Conservation (phyloP, 2,888 invertebrate species). For the Cancer borealis region DNA sequence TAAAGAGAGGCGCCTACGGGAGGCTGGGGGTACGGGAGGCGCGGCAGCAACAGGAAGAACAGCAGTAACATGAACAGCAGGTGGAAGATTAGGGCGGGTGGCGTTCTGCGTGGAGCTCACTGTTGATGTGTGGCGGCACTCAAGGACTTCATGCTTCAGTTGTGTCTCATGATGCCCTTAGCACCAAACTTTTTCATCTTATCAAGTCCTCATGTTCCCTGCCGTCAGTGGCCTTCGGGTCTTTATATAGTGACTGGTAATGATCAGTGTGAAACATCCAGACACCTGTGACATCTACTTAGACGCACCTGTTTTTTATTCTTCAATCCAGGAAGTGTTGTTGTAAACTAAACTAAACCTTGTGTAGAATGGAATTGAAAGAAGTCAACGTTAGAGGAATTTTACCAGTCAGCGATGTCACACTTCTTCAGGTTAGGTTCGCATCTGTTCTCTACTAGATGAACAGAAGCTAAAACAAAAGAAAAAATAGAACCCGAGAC, state of each 20-base stretch:
- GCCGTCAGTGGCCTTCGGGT: neutral
- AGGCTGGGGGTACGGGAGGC: neutral
- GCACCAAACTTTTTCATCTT: too few relatives aligned
- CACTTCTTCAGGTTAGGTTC: neutral
- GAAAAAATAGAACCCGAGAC: too few relatives aligned
- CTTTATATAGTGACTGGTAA: too few relatives aligned
- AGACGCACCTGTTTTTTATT: too few relatives aligned
- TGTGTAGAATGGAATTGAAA: too few relatives aligned
- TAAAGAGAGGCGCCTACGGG: slow-evolving; percentile 15
- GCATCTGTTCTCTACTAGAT: neutral
- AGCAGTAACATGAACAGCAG: neutral
- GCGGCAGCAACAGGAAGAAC: slow-evolving; percentile 10
- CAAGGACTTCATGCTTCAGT: neutral
- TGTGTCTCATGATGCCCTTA: neutral
- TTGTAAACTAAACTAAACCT: neutral
- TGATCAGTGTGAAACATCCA: too few relatives aligned
- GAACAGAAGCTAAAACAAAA: too few relatives aligned
- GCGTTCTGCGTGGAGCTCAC: neutral
- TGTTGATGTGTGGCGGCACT: neutral
- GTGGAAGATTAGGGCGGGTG: neutral
- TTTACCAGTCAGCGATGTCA: neutral
- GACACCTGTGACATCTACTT: too few relatives aligned
- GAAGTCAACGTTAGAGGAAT: neutral
- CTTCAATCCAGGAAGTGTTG: neutral
- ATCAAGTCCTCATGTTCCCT: neutral